Conservation (phyloP, 2,888 invertebrate genomes). For the Branchinecta sandiegonensis region DNA sequence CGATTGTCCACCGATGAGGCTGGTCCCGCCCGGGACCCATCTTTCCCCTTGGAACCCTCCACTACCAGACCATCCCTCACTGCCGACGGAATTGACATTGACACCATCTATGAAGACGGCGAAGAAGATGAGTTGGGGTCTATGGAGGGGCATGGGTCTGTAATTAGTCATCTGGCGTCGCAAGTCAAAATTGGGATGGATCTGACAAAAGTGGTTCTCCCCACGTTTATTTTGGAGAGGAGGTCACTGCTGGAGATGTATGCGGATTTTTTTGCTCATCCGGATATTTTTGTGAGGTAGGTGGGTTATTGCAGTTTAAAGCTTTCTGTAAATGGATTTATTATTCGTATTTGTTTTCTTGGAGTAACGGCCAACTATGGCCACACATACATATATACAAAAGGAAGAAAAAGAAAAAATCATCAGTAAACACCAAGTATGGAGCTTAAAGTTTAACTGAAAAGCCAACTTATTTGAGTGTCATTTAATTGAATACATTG, state of each 20-base stretch:
- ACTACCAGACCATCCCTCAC: constrained; percentile 30
- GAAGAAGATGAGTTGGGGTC: constrained; percentile 72
- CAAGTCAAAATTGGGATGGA: constrained; percentile 99
- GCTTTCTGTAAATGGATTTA: background rate
- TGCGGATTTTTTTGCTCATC: constrained; percentile 98
- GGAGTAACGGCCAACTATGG: background rate
- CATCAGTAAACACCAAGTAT: too few species aligned
- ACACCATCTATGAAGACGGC: constrained; percentile 69
- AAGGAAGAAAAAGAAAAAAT: background rate
- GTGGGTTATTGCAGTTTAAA: constrained; percentile 25
- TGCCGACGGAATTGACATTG: constrained; percentile 35
- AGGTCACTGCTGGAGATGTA: constrained; percentile 98
- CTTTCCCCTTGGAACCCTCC: too few species aligned
- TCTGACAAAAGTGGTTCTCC: constrained; percentile 93
- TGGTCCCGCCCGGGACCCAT: too few species aligned
- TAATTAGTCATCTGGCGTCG: constrained; percentile 87
- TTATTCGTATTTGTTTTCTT: background rate
- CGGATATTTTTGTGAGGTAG: constrained; percentile 83
- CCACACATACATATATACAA: background rate
- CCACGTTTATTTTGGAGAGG: constrained; percentile 94
- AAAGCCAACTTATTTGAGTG: too few species aligned
- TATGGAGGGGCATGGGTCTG: constrained; percentile 92
- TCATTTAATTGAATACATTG: too few species aligned
- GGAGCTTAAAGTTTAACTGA: too few species aligned
- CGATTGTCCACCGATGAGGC: too few species aligned